A percentile compares a stretch with the other conserved stretches of the same genome.
Evolutionary conservation across 2,888 invertebrate species (phyloP).

Genomic region (Heteromyza rotundicornis): DNA sequence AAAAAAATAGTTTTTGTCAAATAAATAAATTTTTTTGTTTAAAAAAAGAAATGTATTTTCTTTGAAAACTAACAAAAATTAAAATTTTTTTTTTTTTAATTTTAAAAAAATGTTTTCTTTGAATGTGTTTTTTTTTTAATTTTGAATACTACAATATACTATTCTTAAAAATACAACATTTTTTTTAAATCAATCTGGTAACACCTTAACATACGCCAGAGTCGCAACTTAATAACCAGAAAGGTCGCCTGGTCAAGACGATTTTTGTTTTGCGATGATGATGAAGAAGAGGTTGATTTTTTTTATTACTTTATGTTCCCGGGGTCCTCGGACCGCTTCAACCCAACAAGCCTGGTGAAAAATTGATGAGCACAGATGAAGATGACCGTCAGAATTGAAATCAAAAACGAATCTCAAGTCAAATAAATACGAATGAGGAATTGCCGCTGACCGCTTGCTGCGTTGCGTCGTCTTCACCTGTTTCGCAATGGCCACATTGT

Average conservation of each 20-base stretch:
- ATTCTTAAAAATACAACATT: no score
- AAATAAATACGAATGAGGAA: constrained; percentile 5
- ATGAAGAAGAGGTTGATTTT: constrained; percentile 26
- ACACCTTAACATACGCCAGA: neutral
- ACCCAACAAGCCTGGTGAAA: constrained; percentile 10
- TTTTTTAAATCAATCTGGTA: no score
- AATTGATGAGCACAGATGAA: constrained; percentile 25
- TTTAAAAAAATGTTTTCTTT: no score
- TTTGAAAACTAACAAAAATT: no score
- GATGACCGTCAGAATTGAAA: constrained; percentile 24
- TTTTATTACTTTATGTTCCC: constrained; percentile 34
- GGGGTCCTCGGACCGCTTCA: constrained; percentile 1
- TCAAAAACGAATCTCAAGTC: constrained; percentile 5
- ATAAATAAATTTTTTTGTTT: no score
- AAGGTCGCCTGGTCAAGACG: constrained; percentile 40
- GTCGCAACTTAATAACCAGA: constrained; percentile 6
- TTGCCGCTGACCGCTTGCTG: constrained; percentile 31
- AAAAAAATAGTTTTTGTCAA: no score
- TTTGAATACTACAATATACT: no score
- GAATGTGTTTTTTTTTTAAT: no score
- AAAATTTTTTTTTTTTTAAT: no score
- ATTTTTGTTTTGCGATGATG: constrained; percentile 50
- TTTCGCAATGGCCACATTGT: constrained; percentile 13
- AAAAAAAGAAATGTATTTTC: no score
- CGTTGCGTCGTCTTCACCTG: constrained; percentile 34